Evolutionary conservation across 2,113 vertebrate genomes (phyloP), one percentile per base, ranked within the genome.

Genomic region (Lepus europaeus): DNA sequence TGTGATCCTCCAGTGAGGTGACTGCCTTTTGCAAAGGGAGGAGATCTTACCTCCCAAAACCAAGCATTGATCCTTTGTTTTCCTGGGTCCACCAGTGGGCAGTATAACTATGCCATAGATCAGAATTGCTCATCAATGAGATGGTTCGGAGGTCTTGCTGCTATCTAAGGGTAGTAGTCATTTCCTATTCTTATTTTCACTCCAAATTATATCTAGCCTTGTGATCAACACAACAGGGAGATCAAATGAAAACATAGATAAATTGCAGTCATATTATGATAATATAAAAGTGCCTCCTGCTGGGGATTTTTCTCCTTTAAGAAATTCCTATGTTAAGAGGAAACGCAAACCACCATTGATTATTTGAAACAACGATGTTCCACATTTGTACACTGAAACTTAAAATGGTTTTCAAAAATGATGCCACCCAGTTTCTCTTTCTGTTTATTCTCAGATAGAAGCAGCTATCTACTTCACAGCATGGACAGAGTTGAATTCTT

Each of bases 341-440:
- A 51, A 63, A 27, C 31, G 87, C 77, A 87, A 87, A 66, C 29
- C 31, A 64, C 16, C 53, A 63, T 69, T 16, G 80, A 78, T 73
- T 36, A 8, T 79, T 23, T 66, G 61, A 87, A 53, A 79, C 13
- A 63, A 17, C 69, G 69, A 78, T 10, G n/a, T 69, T 6, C 11
- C 79, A 72, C 36, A 27, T 45, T 5, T 79, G 66, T 85, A 49
- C n/a, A 39, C 79, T 69, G 80, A 91, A 79, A 61, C 77, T 8
- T 45, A 70, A 45, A 80, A 39, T 72, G 61, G 69, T 84, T 87
- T 83, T 88, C 68, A 88, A 84, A 91, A 69, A 22, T 27, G 22
- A 12, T 17, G 16, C 29, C 77, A 73, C 19, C 49, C 16, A 53
- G 12, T 77, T 92, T 76, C 6, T 86, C 31, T 78, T 93, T 81